Percentiles rank a stretch among this genome's conserved stretches.
Conservation (phyloP, 2,113 vertebrate genomes). For the Felis catus region F.catus_Fca126_mat1.0 CM031413.1:115113001-115113500, state of each 20-base stretch:
- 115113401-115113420: neutral
- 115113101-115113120: neutral
- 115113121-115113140: neutral
- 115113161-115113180: neutral
- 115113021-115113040: neutral
- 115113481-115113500: neutral
- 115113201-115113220: neutral
- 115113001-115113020: too few species aligned
- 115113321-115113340: neutral
- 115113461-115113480: neutral
- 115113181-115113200: neutral
- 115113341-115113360: neutral
- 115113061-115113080: neutral
- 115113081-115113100: neutral
- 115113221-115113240: neutral
- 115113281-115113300: neutral
- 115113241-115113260: neutral
- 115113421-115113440: too few species aligned
- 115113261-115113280: neutral
- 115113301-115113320: neutral
- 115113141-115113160: neutral
- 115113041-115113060: neutral
- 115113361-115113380: neutral
- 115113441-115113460: neutral
- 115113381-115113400: neutral